These are phyloP conservation scores for Platanista minor DNA, from an alignment of 2,113 vertebrate species.

Conservation along the genomic window DNA sequence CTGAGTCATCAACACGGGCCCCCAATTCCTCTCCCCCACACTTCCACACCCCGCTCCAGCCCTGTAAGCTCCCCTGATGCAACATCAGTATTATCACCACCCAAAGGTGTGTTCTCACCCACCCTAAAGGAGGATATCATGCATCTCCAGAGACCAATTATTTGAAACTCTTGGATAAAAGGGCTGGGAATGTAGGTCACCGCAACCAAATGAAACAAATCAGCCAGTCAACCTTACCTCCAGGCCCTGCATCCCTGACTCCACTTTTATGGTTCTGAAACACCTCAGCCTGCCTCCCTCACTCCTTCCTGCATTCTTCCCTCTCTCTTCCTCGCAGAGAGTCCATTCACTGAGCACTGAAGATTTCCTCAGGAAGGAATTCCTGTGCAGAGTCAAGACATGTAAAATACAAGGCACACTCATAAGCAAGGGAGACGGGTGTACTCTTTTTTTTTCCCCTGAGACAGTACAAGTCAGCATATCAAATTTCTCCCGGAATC, in stretches of 20 bases:
- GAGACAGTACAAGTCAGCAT: background rate
- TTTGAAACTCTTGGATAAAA: background rate
- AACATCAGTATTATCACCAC: background rate
- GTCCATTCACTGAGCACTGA: background rate
- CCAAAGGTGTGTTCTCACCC: background rate
- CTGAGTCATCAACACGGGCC: accelerated
- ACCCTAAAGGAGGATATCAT: background rate
- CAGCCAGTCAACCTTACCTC: background rate
- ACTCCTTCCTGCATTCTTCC: background rate
- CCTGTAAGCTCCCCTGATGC: background rate
- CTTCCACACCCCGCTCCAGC: background rate
- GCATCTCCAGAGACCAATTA: background rate
- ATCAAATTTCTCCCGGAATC: background rate
- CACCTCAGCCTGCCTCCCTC: background rate
- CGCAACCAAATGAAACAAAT: background rate
- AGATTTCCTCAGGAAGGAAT: conserved; percentile 75
- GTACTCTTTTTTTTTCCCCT: background rate
- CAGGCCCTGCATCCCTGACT: background rate
- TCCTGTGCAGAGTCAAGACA: conserved; percentile 26
- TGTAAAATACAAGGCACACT: background rate
- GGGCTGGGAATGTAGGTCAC: background rate
- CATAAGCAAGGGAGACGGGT: background rate
- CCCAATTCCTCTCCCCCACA: background rate
- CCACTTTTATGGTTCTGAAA: background rate
- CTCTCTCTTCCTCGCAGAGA: background rate